These are phyloP conservation scores for Eupelmus urozonus DNA, from an alignment of 2,888 invertebrate species.

Conservation along the genomic window DNA sequence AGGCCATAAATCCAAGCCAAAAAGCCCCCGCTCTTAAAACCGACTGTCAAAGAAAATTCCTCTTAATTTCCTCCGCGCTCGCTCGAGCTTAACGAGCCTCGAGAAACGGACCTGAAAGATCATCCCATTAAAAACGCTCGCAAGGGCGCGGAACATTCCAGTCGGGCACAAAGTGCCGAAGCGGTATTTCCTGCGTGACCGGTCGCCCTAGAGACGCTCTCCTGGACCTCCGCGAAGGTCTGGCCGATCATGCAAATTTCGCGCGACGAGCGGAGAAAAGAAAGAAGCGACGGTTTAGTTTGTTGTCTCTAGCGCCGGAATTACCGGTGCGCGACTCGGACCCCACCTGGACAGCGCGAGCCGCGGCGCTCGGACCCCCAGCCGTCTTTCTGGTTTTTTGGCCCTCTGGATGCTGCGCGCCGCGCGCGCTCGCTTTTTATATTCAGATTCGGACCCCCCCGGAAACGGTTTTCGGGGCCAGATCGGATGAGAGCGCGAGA, in stretches of 20 bases:
- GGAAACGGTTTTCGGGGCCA: conserved; percentile 32
- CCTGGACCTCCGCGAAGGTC: conserved; percentile 62
- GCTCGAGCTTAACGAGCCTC: conserved; percentile 14
- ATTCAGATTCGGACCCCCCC: conserved; percentile 38
- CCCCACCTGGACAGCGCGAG: conserved; percentile 74
- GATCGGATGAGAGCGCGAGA: background rate
- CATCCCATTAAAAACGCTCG: conserved; percentile 47
- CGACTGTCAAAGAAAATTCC: conserved; percentile 40
- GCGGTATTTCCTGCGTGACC: conserved; percentile 59
- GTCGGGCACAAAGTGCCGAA: conserved; percentile 26
- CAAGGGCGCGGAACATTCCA: background rate
- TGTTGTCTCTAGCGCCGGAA: conserved; percentile 64
- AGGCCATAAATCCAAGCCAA: background rate
- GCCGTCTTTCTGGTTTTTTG: conserved; percentile 72
- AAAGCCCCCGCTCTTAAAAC: conserved; percentile 7
- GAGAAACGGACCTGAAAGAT: conserved; percentile 38
- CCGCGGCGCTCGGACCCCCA: conserved; percentile 72
- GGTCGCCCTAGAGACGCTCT: conserved; percentile 44
- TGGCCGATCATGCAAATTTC: conserved; percentile 61
- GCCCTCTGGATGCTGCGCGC: conserved; percentile 57
- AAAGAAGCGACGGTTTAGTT: conserved; percentile 9
- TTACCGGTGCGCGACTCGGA: conserved; percentile 72
- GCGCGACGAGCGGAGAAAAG: background rate
- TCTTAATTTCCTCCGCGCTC: conserved; percentile 20
- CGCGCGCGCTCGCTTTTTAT: background rate